phyloP scores from a whole-genome alignment of 2,113 vertebrate genomes.

The Bos indicus region DNA sequence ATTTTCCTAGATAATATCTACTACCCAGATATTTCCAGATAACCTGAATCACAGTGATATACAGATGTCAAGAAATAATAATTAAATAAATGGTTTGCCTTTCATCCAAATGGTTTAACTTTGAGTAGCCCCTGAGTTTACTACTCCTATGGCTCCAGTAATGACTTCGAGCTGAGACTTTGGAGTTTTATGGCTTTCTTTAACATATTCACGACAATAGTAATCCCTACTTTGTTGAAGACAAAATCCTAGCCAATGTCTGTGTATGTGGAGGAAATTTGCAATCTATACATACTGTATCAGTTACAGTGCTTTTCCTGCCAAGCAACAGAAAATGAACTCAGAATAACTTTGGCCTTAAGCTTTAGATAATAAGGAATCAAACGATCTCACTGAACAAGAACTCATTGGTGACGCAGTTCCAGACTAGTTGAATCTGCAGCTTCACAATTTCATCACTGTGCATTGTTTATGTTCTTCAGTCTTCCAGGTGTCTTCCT shows the following conservation, averaged over 20 bases:
- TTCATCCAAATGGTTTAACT: background rate
- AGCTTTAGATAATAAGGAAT: background rate
- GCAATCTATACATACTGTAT: background rate
- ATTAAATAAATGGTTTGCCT: background rate
- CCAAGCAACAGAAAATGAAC: constrained; percentile 1
- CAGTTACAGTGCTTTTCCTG: background rate
- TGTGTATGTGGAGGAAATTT: background rate
- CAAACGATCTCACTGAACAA: background rate
- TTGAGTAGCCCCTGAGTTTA: background rate
- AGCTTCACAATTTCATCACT: background rate
- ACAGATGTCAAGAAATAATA: background rate
- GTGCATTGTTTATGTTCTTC: background rate
- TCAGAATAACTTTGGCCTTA: background rate
- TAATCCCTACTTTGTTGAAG: background rate
- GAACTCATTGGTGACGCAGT: background rate
- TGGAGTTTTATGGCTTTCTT: background rate
- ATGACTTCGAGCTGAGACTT: background rate
- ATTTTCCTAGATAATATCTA: background rate
- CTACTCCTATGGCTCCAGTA: background rate
- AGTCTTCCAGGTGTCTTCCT: background rate
- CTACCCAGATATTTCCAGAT: background rate
- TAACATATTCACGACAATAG: background rate
- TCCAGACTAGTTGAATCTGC: background rate
- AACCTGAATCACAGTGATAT: background rate
- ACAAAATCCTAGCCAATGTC: background rate